Evolutionary conservation across 1,140 invertebrate genomes (phyloP), one percentile per base, ranked within the genome.

Genomic region (Aphaenogaster ashmeadi): DNA sequence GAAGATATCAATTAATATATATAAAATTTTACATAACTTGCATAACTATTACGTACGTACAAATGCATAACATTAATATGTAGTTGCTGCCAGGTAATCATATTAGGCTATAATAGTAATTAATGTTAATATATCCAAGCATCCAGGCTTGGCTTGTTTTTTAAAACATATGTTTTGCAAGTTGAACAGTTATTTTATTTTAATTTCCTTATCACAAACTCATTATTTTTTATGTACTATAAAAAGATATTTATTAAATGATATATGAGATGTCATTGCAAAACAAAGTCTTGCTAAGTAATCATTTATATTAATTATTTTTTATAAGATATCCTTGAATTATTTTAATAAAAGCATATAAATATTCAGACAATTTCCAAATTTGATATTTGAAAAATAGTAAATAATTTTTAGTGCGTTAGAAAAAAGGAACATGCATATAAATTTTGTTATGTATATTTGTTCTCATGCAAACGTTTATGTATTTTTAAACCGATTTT

Each of bases 1-100:
- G 21, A 18, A 38, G 11, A 77, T 60, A 60, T 78, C 5, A 7
- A 50, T 64, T 64, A 66, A 62, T 79, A 50, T 1, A 9, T 36
- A 50, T 64, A 27, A 62, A 50, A 50, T 79, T 64, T 77, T 60
- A 56, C 36, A 60, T 60, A 77, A 60, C 5, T 27, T 15, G 0
- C 21, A 4, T 15, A 27, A 27, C 27, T 27, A 33, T 50, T 60
- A 78, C 9, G 38, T 54, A 52, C 5, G 47, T 80, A 54, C 13
- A 21, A 54, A 69, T 56, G 21, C 13, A 69, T 69, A 80, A 80
- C 15, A 81, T 27, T 81, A 69, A 69, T 69, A 41, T 21, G 36
- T 50, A 69, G 21, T 47, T 77, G 21, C 6, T n/a, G 44, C 21
- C 64, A 81, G 64, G 7, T 56, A 8, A n/a, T 54, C 64, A 81